phyloP scores from a whole-genome alignment of 2,797 vertebrate genomes.

The Acrossocheilus wenchowensis region DNA sequence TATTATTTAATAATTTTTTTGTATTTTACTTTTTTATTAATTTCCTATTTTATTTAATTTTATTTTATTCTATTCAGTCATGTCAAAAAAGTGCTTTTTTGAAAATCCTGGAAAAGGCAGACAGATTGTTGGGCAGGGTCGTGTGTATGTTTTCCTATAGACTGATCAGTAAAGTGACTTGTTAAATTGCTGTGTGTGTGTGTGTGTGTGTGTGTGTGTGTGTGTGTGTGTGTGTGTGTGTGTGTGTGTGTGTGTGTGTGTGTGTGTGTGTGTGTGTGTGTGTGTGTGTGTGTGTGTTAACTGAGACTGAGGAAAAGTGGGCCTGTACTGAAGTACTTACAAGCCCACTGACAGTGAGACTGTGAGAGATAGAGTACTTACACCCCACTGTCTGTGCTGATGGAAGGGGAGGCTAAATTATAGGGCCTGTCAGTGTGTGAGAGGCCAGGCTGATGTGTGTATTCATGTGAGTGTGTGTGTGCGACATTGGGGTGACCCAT shows the following conservation, averaged over 20 bases:
- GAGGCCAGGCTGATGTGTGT: conserved; percentile 6
- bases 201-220: neutral
- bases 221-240: neutral
- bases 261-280: neutral
- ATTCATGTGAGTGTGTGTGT: conserved; percentile 52
- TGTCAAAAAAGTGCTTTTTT: neutral
- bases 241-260: neutral
- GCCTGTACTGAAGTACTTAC: conserved; percentile 31
- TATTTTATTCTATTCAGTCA: neutral
- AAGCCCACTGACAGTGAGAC: conserved; percentile 25
- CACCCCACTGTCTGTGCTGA: conserved; percentile 35
- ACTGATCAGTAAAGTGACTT: conserved; percentile 20
- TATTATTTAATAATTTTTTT: neutral
- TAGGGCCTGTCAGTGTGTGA: conserved; percentile 21
- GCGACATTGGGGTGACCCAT: conserved; percentile 52
- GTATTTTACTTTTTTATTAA: neutral
- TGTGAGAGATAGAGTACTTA: conserved; percentile 40
- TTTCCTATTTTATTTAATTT: too few species aligned
- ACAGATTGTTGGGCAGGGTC: neutral
- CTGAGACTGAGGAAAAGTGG: conserved; percentile 13
- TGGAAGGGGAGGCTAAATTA: conserved; percentile 43
- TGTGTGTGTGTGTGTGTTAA: neutral
- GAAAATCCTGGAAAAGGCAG: too few species aligned
- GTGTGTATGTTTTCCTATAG: neutral
- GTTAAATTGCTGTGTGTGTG: conserved; percentile 13